Evolutionary conservation across 2,797 vertebrate genomes (phyloP), one percentile per base, ranked within the genome.

Genomic region (Periparus ater): DNA sequence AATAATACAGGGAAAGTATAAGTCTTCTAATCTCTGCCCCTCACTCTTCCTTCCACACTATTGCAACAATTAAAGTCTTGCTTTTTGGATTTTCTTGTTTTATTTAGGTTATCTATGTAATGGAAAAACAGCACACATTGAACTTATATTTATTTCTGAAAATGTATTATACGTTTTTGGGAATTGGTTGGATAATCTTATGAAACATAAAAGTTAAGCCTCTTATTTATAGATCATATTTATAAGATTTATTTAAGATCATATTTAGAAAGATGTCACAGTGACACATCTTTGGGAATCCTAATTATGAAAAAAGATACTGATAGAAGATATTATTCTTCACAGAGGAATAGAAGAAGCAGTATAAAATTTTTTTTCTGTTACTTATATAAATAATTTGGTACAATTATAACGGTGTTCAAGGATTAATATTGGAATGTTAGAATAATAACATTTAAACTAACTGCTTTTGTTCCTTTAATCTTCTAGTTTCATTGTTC

Each of bases 241-340:
- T 40, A 40, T 40, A 40, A 40, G 38, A 40, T 40, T 40, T 40
- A 40, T 40, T 40, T 40, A 88, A 89, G 58, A 74, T 36, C 50
- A 79, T 65, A 88, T 94, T 97, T 94, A 75, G 53, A 95, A 96
- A 96, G 96, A 84, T 84, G 80, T 90, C 73, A 94, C n/a, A 92
- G 68, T 65, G 82, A 85, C 77, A 88, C 36, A 89, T 89, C 95
- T 86, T 88, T 88, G 67, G 50, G 73, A 95, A 68, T 79, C 76
- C 38, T 84, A 89, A 92, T 93, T 81, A 91, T 94, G 90, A 94
- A 48, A 84, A 85, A 67, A 21, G n/a, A 91, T 42, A 38, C 53
- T 34, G 48, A 57, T 53, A 86, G 10, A 89, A 95, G 48, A 68
- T 26, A 60, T 54, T 91, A 78, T 75, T 75, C n/a, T 92, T 67